Evolutionary conservation across 2,113 vertebrate genomes (phyloP), one percentile per base, ranked within the genome.

Genomic region (Xenopus laevis): DNA sequence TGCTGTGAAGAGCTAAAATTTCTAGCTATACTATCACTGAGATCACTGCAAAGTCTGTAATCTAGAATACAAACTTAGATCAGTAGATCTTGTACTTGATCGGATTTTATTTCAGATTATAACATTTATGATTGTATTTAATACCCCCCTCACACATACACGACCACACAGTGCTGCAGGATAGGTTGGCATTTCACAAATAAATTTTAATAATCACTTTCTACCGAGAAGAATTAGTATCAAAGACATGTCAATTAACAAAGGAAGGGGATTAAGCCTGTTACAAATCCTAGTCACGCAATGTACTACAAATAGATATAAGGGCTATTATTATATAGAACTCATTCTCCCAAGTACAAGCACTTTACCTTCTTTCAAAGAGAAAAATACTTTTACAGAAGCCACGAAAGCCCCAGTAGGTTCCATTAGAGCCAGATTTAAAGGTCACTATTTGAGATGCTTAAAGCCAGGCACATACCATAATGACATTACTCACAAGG

Each of bases 391-490:
- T 27, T 27, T 27, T 27, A 74, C 47, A 74, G 52, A 52, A 44
- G 33, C 63, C 33, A 66, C 47, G 59, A 66, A 67, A 59, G 72
- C 72, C 66, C 72, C 63, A 18, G 53, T 45, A 40, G 71, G 33
- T 74, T 74, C 63, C 64, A 74, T 74, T 74, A 74, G 53, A 74
- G 63, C 40, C 33, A 8, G 53, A 74, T 74, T 59, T 68, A 68
- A 74, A 68, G 72, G 57, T 74, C 65, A 68, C 64, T 23, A 15
- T 74, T 61, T 60, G 21, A 40, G 12, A 55, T 23, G 46, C 57
- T 68, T 74, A 20, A 30, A 30, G 40, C 55, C 55, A 68, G 20
- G 66, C 27, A 74, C 52, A 68, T 68, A 61, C 65, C 45, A 13
- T 40, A 21, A 10, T 61, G 59, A 61, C 46, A 74, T 74, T 74